These are phyloP conservation scores for Ciconia boyciana DNA, from an alignment of 2,113 vertebrate genomes.

Conservation along the genomic window DNA sequence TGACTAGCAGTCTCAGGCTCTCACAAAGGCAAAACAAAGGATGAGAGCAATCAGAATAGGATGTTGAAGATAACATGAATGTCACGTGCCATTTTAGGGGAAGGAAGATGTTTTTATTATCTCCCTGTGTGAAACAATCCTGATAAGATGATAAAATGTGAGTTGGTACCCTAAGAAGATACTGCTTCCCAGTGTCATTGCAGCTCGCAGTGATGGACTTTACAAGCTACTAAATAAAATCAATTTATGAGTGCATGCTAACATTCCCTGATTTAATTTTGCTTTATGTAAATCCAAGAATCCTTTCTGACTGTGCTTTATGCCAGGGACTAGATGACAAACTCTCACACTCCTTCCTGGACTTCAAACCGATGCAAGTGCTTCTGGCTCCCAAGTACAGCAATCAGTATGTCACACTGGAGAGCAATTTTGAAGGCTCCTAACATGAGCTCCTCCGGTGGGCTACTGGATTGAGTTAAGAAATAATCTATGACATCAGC, in stretches of 20 bases:
- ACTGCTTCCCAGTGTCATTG: not conserved
- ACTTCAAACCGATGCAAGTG: not conserved
- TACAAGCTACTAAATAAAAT: not conserved
- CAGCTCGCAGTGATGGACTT: not conserved
- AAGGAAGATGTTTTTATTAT: not conserved
- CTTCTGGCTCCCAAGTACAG: not conserved
- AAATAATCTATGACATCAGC: not conserved
- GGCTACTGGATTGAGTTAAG: not conserved
- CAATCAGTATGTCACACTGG: not conserved
- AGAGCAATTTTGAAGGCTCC: not conserved
- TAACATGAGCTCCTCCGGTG: not conserved
- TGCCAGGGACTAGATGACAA: not conserved
- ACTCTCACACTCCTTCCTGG: not conserved
- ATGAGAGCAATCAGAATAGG: not conserved
- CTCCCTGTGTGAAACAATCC: not conserved
- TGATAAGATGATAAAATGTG: not conserved
- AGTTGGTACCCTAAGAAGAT: not conserved
- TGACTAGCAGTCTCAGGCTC: not conserved
- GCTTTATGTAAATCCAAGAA: not conserved
- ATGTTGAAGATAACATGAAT: not conserved
- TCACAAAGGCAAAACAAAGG: not conserved
- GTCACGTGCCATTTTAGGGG: not conserved
- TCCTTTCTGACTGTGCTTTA: not conserved
- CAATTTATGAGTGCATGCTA: not conserved
- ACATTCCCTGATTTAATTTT: not conserved